Percentiles rank a stretch among this genome's conserved stretches.
Conservation (phyloP, 2,888 invertebrate species). For the Bellardia bayeri region DNA sequence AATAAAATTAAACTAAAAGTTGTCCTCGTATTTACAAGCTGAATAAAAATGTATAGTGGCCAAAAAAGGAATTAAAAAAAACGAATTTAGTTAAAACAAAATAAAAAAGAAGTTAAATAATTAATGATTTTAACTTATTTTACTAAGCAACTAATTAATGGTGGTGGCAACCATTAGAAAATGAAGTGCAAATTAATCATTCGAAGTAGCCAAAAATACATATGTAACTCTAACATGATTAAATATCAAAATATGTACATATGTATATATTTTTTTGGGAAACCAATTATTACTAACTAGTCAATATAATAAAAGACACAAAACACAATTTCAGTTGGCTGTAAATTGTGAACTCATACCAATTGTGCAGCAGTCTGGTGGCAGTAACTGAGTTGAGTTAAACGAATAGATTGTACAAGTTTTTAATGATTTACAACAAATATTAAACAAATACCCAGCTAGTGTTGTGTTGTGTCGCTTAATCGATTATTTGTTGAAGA, state of each 20-base stretch:
- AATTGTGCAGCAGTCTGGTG: not conserved
- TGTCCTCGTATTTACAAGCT: not conserved
- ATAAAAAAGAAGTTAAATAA: slow-evolving; percentile 4
- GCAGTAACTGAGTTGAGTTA: slow-evolving; percentile 6
- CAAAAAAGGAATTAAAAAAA: slow-evolving; percentile 9
- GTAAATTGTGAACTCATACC: not conserved
- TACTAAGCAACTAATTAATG: slow-evolving; percentile 6
- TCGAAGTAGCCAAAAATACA: not conserved
- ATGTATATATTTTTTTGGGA: not conserved
- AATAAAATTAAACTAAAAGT: slow-evolving; percentile 23
- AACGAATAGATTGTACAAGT: slow-evolving; percentile 13
- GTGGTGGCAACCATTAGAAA: slow-evolving; percentile 7
- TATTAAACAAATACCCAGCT: not conserved
- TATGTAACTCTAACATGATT: not conserved
- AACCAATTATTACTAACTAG: slow-evolving; percentile 1
- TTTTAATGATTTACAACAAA: not conserved
- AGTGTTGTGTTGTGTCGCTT: not conserved
- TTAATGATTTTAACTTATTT: slow-evolving; percentile 26
- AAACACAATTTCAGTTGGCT: not conserved
- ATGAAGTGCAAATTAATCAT: slow-evolving; percentile 33
- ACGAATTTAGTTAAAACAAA: slow-evolving; percentile 20
- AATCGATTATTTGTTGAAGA: no score
- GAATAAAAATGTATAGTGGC: not conserved
- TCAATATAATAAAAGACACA: not conserved
- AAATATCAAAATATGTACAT: slow-evolving; percentile 22